Percentiles rank a stretch among this genome's conserved stretches.
Conservation (phyloP, 2,888 invertebrate species). For the Sycophila texana region DNA sequence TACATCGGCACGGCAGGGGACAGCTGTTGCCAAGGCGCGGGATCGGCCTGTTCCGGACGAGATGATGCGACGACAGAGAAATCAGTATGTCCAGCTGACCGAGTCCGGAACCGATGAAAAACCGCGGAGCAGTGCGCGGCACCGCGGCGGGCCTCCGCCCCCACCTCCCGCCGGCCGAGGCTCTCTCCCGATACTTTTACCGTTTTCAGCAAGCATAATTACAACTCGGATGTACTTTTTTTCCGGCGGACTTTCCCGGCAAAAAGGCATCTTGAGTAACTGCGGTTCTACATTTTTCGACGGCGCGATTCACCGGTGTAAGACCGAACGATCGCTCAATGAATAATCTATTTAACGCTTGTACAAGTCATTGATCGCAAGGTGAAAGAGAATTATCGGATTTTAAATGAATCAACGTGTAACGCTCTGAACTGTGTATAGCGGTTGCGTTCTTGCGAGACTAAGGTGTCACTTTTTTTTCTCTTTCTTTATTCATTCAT, state of each 20-base stretch:
- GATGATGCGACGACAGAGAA: constrained; percentile 63
- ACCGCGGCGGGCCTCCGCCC: not conserved
- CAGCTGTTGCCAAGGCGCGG: constrained; percentile 59
- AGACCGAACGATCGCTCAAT: constrained; percentile 18
- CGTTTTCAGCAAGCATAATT: constrained; percentile 55
- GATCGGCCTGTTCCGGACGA: constrained; percentile 61
- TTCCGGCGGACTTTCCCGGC: constrained; percentile 47
- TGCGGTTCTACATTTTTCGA: constrained; percentile 46
- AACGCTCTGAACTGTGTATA: not conserved
- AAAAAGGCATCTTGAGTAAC: constrained; percentile 52
- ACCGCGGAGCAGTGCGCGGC: constrained; percentile 22
- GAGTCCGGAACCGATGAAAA: constrained; percentile 60
- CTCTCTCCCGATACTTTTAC: constrained; percentile 52
- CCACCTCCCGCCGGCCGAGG: constrained; percentile 46
- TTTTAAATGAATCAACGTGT: constrained; percentile 23
- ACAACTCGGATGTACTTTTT: constrained; percentile 52
- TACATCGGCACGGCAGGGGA: not conserved
- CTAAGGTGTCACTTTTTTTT: not conserved
- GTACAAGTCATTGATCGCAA: constrained; percentile 1
- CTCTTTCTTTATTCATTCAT: not conserved
- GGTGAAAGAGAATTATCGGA: not conserved
- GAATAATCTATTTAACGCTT: constrained; percentile 26
- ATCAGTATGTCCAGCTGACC: constrained; percentile 59
- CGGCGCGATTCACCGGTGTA: constrained; percentile 25
- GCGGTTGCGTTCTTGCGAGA: too few relatives aligned